phyloP scores from a whole-genome alignment of 2,888 invertebrate species.

The Lithophane leautieri region DNA sequence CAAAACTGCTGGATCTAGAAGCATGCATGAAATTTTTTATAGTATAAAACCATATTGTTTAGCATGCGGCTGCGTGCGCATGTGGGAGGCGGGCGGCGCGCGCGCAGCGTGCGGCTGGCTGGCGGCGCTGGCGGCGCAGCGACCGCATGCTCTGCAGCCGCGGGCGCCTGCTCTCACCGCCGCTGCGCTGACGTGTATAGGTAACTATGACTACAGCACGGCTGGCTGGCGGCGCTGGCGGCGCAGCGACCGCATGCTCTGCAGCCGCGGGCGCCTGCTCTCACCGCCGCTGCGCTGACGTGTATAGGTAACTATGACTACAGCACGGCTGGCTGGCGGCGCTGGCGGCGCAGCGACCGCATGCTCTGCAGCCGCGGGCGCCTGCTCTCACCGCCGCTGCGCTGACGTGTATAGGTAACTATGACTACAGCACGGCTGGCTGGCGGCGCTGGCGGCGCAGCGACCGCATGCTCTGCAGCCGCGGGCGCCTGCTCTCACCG shows the following conservation, averaged over 20 bases:
- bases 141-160: constrained; percentile 80
- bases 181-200: constrained; percentile 64
- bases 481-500: too few species aligned
- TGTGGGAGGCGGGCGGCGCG: constrained; percentile 83
- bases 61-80: constrained; percentile 78
- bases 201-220: constrained; percentile 4
- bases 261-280: too few species aligned
- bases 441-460: too few species aligned
- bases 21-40: too few species aligned
- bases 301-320: not conserved
- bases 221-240: too few species aligned
- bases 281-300: constrained; percentile 55
- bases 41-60: constrained; percentile 25
- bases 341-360: constrained; percentile 79
- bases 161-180: constrained; percentile 78
- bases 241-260: too few species aligned
- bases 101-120: constrained; percentile 84
- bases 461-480: too few species aligned
- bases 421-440: not conserved
- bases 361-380: constrained; percentile 81
- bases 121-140: constrained; percentile 76
- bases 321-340: too few species aligned
- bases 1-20: too few species aligned
- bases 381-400: constrained; percentile 74
- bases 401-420: constrained; percentile 61